phyloP scores from a whole-genome alignment of 1,140 invertebrate species.

The Tetragonula clypearis region DNA sequence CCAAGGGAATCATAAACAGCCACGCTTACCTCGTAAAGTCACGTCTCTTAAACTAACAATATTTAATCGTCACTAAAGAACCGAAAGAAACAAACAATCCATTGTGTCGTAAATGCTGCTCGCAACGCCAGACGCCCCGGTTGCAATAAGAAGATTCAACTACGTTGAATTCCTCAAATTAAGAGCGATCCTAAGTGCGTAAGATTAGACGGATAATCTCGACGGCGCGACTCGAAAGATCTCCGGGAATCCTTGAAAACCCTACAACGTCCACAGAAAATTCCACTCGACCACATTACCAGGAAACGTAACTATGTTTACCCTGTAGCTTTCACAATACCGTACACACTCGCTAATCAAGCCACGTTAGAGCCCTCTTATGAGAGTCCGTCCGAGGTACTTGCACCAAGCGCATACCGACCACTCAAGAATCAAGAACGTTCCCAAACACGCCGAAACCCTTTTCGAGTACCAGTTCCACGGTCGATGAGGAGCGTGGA shows the following conservation, averaged over 20 bases:
- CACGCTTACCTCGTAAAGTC: conserved; percentile 6
- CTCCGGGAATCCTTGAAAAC: background rate
- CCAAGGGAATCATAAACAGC: background rate
- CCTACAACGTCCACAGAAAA: background rate
- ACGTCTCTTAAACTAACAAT: conserved; percentile 6
- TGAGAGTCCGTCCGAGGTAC: background rate
- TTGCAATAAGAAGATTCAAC: background rate
- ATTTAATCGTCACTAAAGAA: conserved; percentile 22
- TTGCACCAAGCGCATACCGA: background rate
- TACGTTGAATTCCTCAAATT: background rate
- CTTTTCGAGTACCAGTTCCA: background rate
- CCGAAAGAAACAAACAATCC: background rate
- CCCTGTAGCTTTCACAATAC: background rate
- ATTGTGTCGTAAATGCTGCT: background rate
- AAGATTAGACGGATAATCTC: no score
- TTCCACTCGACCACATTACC: conserved; percentile 16
- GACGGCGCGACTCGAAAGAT: background rate
- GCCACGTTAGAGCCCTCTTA: background rate
- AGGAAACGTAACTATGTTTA: conserved; percentile 2
- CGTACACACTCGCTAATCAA: conserved; percentile 8
- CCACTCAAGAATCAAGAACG: background rate
- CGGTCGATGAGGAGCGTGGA: background rate
- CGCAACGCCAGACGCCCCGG: no score
- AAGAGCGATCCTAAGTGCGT: background rate
- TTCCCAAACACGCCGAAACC: background rate